phyloP scores from a whole-genome alignment of 1,140 invertebrate genomes.

The Hyphantria cunea region DNA sequence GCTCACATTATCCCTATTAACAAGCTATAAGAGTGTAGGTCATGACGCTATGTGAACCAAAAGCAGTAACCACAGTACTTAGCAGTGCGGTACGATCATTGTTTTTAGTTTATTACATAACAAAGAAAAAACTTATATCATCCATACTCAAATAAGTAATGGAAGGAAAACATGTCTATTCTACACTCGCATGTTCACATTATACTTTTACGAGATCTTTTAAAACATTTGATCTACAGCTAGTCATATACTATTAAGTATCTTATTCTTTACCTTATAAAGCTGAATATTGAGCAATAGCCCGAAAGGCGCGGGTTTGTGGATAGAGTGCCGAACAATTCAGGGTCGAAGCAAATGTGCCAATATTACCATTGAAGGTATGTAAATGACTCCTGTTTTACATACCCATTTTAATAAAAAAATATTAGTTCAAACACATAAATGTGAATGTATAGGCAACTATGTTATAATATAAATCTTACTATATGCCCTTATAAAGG shows the following conservation, averaged over 20 bases:
- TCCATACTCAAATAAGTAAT: too few species aligned
- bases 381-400: neutral
- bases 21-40: too few species aligned
- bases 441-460: neutral
- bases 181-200: neutral
- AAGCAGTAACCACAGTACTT: too few species aligned
- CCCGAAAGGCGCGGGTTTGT: neutral
- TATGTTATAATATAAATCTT: neutral
- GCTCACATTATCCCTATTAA: too few species aligned
- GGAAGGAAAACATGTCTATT: neutral
- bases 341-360: conserved; percentile 1
- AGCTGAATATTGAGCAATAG: neutral
- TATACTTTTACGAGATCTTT: neutral
- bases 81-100: too few species aligned
- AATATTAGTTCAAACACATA: neutral
- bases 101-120: too few species aligned
- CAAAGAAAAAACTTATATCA: too few species aligned
- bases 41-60: too few species aligned
- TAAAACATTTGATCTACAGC: neutral
- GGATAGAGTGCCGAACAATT: neutral
- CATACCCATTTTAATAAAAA: neutral
- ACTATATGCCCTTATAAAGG: neutral
- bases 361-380: neutral
- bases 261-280: neutral
- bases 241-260: neutral